phyloP scores from a whole-genome alignment of 2,797 vertebrate species.

The Bovichtus diacanthus region DNA sequence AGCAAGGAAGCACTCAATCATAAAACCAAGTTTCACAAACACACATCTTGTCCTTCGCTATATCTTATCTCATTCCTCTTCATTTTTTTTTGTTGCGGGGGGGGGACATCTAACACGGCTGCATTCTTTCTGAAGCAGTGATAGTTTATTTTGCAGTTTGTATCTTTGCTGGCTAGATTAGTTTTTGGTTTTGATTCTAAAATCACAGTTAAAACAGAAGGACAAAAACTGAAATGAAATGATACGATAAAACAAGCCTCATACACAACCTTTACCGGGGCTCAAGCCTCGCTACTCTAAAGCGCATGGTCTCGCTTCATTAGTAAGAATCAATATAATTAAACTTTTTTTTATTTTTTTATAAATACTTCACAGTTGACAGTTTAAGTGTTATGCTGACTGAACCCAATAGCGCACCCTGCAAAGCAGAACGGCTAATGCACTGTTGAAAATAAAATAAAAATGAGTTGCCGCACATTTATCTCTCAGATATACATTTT shows the following conservation, averaged over 20 bases:
- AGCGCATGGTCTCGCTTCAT: background rate
- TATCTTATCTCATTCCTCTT: background rate
- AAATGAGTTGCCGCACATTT: slow-evolving; percentile 28
- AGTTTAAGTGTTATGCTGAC: slow-evolving; percentile 33
- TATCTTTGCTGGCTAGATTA: slow-evolving; percentile 61
- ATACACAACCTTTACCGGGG: background rate
- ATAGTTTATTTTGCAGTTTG: slow-evolving; percentile 44
- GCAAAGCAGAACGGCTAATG: slow-evolving; percentile 20
- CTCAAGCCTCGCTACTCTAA: slow-evolving; percentile 18
- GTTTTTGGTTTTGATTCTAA: slow-evolving; percentile 75
- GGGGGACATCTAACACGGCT: background rate
- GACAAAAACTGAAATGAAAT: slow-evolving; percentile 32
- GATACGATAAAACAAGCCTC: slow-evolving; percentile 6
- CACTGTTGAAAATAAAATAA: background rate
- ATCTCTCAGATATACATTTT: slow-evolving; percentile 21
- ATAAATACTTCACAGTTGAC: slow-evolving; percentile 57
- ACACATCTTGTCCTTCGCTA: background rate
- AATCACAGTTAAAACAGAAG: slow-evolving; percentile 49
- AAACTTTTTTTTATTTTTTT: background rate
- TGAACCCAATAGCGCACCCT: slow-evolving; percentile 6
- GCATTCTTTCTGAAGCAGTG: slow-evolving; percentile 27
- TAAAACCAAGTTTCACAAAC: slow-evolving; percentile 15
- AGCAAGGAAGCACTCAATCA: slow-evolving; percentile 50
- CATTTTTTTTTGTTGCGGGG: too few species aligned
- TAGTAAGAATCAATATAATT: slow-evolving; percentile 16